A percentile compares a stretch with the other conserved stretches of the same genome.
These are phyloP conservation scores for Macquaria australasica DNA, from an alignment of 2,113 vertebrate genomes.

Conservation along the genomic window DNA sequence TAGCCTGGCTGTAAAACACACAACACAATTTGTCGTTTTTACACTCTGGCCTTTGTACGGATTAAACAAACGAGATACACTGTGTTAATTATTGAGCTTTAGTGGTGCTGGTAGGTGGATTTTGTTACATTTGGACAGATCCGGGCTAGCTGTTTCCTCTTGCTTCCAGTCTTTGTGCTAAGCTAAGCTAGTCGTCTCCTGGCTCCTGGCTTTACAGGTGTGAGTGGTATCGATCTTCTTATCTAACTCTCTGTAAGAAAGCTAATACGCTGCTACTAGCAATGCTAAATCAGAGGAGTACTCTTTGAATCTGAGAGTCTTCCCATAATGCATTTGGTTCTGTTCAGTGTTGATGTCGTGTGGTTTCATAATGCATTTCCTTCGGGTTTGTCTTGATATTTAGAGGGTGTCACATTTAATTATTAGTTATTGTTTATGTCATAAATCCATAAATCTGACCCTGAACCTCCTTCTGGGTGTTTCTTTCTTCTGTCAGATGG, in stretches of 20 bases:
- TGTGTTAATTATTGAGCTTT: not conserved
- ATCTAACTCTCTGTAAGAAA: not conserved
- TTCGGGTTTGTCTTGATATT: not conserved
- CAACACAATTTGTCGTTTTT: not conserved
- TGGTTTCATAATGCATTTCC: not conserved
- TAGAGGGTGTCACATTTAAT: not conserved
- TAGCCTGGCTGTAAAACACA: not conserved
- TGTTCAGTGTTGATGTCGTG: not conserved
- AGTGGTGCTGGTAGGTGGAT: not conserved
- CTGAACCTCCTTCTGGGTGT: not conserved
- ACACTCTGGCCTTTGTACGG: too few relatives aligned
- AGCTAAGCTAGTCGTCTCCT: not conserved
- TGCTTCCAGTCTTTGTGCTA: not conserved
- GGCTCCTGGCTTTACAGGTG: too few relatives aligned
- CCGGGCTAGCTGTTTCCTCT: not conserved
- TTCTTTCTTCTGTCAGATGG: slow-evolving; percentile 85
- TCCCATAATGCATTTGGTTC: not conserved
- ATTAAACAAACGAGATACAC: not conserved
- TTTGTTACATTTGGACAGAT: not conserved
- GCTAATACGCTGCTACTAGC: not conserved
- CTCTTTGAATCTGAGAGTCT: not conserved
- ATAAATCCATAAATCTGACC: not conserved
- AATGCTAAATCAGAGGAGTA: not conserved
- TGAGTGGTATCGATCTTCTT: not conserved
- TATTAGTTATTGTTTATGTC: not conserved